Conservation (phyloP, 2,113 vertebrate genomes). For the Pungitius pungitius region DNA sequence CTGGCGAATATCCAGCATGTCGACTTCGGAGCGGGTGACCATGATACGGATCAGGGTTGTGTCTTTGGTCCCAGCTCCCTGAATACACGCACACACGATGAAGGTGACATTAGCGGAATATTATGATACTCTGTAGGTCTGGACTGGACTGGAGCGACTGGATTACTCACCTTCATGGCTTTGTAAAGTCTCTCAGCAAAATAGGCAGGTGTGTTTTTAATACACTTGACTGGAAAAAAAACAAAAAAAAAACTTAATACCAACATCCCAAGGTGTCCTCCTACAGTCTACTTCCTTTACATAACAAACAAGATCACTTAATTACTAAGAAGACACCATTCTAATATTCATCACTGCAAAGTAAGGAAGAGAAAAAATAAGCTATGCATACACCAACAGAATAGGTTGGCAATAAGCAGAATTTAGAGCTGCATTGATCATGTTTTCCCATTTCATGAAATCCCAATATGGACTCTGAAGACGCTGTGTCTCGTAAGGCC, state of each 20-base stretch:
- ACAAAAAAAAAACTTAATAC: constrained; percentile 48
- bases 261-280: background rate
- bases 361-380: constrained; percentile 4
- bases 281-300: background rate
- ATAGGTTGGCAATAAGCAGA: background rate
- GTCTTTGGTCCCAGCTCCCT: constrained; percentile 96
- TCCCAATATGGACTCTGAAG: background rate
- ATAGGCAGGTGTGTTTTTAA: constrained; percentile 91
- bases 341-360: background rate
- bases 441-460: background rate
- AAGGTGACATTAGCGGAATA: background rate
- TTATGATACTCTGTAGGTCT: background rate
- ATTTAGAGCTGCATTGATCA: constrained; percentile 37
- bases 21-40: constrained; percentile 93
- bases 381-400: background rate
- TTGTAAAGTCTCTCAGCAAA: constrained; percentile 96
- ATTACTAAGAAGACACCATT: background rate
- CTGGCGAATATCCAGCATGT: constrained; percentile 92
- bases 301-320: background rate
- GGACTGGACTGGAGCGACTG: no score
- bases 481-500: background rate
- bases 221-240: constrained; percentile 90
- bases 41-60: constrained; percentile 93
- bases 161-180: constrained; percentile 90
- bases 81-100: background rate